A percentile compares a stretch with the other conserved stretches of the same genome.
These are phyloP conservation scores for Chrysochloris asiatica DNA, from an alignment of 2,113 vertebrate species.

Conservation along the genomic window DNA sequence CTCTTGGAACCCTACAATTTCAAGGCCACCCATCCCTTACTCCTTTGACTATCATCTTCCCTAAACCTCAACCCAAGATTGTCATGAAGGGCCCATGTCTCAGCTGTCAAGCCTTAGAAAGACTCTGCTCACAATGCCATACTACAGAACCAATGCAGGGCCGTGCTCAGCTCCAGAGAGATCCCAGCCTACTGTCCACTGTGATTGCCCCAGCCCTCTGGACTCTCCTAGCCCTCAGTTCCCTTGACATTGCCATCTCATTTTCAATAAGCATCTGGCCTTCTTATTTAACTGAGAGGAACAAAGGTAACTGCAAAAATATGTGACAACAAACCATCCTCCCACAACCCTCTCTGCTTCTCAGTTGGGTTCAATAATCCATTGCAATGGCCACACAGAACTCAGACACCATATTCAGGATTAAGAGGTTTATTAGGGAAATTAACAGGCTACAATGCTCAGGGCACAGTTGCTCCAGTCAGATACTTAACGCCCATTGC, in stretches of 20 bases:
- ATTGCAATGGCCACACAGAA: too few species aligned
- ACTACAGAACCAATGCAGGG: background rate
- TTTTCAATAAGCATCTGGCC: background rate
- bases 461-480: too few species aligned
- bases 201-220: background rate
- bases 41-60: background rate
- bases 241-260: background rate
- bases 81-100: fast-evolving
- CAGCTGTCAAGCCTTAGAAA: background rate
- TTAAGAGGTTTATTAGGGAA: too few species aligned
- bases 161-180: background rate
- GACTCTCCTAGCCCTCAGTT: too few species aligned
- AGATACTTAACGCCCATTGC: too few species aligned
- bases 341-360: too few species aligned
- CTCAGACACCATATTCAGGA: too few species aligned
- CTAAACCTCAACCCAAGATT: background rate
- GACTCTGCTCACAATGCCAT: background rate
- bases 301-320: background rate
- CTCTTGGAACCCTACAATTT: background rate
- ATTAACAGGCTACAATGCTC: too few species aligned
- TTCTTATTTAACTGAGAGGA: background rate
- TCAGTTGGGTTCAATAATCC: too few species aligned
- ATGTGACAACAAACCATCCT: too few species aligned
- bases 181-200: background rate
- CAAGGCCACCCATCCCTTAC: background rate